These are phyloP conservation scores for Strongylocentrotus purpuratus DNA, from an alignment of 35 echinoderm and acorn worm genomes.

Conservation along the genomic window DNA sequence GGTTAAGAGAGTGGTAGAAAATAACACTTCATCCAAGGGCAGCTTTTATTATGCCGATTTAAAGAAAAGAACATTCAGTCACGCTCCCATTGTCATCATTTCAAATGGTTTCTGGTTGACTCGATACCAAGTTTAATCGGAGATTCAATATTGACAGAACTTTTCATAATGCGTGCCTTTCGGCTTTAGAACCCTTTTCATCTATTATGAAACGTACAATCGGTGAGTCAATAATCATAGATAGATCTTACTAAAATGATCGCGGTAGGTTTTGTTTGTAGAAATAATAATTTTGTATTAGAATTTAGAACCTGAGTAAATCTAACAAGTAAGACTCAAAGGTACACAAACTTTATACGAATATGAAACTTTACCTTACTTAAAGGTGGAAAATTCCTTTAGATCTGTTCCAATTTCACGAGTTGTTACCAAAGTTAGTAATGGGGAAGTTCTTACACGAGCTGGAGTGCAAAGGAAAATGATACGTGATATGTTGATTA, in stretches of 20 bases:
- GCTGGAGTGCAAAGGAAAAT: too few species aligned
- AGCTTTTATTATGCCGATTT: background rate
- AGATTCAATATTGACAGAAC: background rate
- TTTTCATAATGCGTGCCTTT: background rate
- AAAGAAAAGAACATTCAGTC: background rate
- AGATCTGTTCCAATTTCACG: too few species aligned
- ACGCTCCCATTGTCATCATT: background rate
- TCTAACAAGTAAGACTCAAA: background rate
- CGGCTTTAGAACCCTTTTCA: background rate
- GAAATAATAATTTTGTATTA: background rate
- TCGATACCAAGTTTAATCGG: background rate
- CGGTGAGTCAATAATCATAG: background rate
- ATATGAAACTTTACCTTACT: too few species aligned
- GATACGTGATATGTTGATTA: too few species aligned
- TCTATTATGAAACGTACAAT: background rate
- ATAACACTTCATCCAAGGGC: background rate
- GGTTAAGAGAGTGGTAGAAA: background rate
- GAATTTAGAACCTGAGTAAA: background rate
- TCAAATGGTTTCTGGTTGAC: background rate
- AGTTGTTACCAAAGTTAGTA: too few species aligned
- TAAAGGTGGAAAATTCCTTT: too few species aligned
- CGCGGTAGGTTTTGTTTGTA: background rate
- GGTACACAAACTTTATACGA: too few species aligned
- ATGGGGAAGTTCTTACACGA: too few species aligned
- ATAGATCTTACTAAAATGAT: background rate